phyloP scores from a whole-genome alignment of 1,140 invertebrate species.

The Batillaria attramentaria region DNA sequence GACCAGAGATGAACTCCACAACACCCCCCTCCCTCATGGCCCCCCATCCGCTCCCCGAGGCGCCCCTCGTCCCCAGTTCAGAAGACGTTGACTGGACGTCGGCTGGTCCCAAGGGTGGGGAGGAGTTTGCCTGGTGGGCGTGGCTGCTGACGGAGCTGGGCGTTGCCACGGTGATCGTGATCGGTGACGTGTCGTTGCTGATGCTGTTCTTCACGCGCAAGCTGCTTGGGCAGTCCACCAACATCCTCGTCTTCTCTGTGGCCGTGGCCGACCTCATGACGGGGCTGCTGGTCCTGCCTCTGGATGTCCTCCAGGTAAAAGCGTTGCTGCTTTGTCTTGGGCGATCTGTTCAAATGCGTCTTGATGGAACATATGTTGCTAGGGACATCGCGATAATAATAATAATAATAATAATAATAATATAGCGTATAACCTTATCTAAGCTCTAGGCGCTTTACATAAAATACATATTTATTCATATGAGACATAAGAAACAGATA shows the following conservation, averaged over 20 bases:
- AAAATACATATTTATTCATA: too few species aligned
- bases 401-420: constrained; percentile 1
- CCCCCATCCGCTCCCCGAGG: neutral
- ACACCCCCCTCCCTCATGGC: neutral
- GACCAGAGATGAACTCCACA: too few species aligned
- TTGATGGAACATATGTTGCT: neutral
- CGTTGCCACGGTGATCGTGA: constrained; percentile 39
- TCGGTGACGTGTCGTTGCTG: constrained; percentile 46
- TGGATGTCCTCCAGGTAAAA: constrained; percentile 47
- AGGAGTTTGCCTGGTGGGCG: constrained; percentile 34
- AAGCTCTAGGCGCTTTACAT: too few species aligned
- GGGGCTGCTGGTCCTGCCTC: constrained; percentile 47
- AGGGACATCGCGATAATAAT: neutral
- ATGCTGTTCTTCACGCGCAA: constrained; percentile 53
- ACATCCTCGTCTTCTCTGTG: constrained; percentile 60
- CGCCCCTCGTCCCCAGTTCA: neutral
- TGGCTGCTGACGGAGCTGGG: constrained; percentile 43
- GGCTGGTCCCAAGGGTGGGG: constrained; percentile 4
- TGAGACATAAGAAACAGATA: too few species aligned
- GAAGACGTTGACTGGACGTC: constrained; percentile 7
- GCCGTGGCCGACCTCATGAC: constrained; percentile 53
- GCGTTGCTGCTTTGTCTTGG: neutral
- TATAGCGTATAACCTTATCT: too few species aligned
- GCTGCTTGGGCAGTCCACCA: constrained; percentile 58
- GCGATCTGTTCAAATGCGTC: neutral